phyloP scores from a whole-genome alignment of 2,797 vertebrate species.

The Sebastes goodei region DNA sequence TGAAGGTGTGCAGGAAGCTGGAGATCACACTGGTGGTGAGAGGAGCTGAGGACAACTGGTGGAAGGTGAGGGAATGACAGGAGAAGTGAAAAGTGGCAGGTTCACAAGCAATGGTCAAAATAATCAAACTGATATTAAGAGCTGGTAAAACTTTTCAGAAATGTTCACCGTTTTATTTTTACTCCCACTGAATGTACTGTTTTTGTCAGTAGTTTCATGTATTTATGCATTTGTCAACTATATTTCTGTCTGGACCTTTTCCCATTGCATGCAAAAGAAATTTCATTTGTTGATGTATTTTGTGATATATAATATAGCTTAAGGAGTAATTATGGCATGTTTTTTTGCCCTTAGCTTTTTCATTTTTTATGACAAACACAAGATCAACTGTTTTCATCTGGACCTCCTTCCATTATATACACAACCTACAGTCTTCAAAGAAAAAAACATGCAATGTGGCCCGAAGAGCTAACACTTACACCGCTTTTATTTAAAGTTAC shows the following conservation, averaged over 20 bases:
- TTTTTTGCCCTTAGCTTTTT: background rate
- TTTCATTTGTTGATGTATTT: background rate
- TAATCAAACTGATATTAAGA: too few relatives aligned
- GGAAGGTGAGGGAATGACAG: background rate
- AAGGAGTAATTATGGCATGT: too few relatives aligned
- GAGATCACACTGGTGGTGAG: background rate
- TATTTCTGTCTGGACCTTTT: too few relatives aligned
- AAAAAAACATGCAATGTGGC: too few relatives aligned
- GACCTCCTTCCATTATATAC: background rate
- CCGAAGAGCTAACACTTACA: too few relatives aligned
- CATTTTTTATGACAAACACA: background rate
- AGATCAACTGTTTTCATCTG: background rate
- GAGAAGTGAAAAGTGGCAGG: background rate
- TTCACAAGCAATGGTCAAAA: too few relatives aligned
- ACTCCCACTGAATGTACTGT: too few relatives aligned
- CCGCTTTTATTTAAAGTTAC: too few relatives aligned
- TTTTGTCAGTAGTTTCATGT: too few relatives aligned
- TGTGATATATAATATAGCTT: background rate
- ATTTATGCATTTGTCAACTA: too few relatives aligned
- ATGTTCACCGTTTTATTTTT: background rate
- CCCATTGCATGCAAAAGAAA: background rate
- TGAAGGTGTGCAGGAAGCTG: background rate
- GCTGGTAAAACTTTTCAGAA: background rate
- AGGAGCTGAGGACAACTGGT: background rate
- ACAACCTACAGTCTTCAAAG: too few relatives aligned